These are phyloP conservation scores for Muscicapa adusta DNA, from an alignment of 2,113 vertebrate genomes.

Conservation along the genomic window DNA sequence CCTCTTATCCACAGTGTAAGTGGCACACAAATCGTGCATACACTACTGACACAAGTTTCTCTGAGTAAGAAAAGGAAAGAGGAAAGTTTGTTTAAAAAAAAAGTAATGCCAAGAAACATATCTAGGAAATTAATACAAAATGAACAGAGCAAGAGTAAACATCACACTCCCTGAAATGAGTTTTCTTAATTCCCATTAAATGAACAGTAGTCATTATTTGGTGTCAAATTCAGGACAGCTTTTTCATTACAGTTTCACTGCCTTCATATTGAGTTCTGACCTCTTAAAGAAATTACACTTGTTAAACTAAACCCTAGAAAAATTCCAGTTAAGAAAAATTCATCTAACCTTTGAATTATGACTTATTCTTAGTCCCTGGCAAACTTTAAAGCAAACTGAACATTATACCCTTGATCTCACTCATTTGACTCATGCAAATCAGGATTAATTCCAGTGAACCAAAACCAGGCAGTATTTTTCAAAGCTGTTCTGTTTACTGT, in stretches of 20 bases:
- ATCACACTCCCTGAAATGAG: not conserved
- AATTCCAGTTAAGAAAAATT: not conserved
- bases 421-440: not conserved
- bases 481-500: not conserved
- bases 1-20: not conserved
- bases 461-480: not conserved
- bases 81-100: not conserved
- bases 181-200: not conserved
- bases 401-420: not conserved
- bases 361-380: not conserved
- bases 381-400: not conserved
- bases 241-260: not conserved
- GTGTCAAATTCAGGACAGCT: not conserved
- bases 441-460: not conserved
- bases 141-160: not conserved
- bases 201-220: not conserved
- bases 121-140: not conserved
- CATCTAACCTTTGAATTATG: not conserved
- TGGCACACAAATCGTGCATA: rapidly evolving
- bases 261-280: not conserved
- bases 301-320: not conserved
- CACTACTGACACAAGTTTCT: not conserved
- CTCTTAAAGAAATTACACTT: not conserved
- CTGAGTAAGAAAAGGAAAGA: not conserved
- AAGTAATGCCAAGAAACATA: not conserved